Evolutionary conservation across 1,140 invertebrate genomes (phyloP), one percentile per base, ranked within the genome.

Genomic region (Orchesella cincta): DNA sequence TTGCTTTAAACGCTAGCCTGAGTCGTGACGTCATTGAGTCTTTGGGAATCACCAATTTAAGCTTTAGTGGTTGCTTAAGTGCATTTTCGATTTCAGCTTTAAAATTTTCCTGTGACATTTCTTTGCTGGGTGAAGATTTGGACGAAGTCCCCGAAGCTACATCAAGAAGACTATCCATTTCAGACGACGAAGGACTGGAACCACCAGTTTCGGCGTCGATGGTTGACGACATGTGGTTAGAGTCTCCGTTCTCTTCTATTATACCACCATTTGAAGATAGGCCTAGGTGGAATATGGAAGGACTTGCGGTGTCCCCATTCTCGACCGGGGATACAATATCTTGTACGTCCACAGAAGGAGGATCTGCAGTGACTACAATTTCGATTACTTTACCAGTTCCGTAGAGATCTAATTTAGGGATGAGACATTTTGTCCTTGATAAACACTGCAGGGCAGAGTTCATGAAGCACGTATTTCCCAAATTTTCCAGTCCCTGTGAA

Each of bases 381-480:
- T 80, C 54, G 70, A 81, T 76, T 74, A 76, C 35, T 51, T 83
- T 67, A 36, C 76, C 76, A 77, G 76, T 76, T 70, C 81, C 79
- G 76, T 81, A 74, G 26, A 78, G 35, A 35, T 81, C 76, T 34
- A 77, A 39, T 28, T 76, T 54, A 16, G 73, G 73, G 34, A 76
- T 76, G 18, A 82, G 36, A n/a, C 28, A 16, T 26, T 35, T 20
- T 0, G 80, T 81, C 1, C 80, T 34, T 18, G 76, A 73, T 1
- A 81, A 33, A 33, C 80, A 83, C 78, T 90, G 89, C 85, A 90
- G 87, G 5, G 89, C 87, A 52, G 89, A 88, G 85, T 90, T 91
- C 84, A 89, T 90, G 84, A 90, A 91, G 83, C 90, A 90, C 1
- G 89, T 90, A 82, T 90, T 90, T 33, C 89, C 89, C 31, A 90